A percentile compares a stretch with the other conserved stretches of the same genome.
phyloP scores from a whole-genome alignment of 1,140 invertebrate genomes.

The Ylistrum balloti region DNA sequence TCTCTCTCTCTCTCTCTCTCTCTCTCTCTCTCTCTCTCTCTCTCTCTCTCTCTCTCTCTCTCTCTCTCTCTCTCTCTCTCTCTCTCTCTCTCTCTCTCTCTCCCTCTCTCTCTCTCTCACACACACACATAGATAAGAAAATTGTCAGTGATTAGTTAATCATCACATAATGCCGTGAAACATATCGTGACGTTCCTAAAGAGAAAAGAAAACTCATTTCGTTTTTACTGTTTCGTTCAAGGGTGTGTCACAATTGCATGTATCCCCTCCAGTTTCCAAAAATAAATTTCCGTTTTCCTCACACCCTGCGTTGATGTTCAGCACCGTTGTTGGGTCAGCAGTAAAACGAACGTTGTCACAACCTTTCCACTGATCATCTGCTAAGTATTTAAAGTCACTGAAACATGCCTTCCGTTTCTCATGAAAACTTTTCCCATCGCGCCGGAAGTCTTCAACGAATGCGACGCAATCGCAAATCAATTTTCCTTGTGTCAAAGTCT shows the following conservation, averaged over 20 bases:
- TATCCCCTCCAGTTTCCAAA: slow-evolving; percentile 45
- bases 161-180: too few relatives aligned
- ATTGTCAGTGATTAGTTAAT: too few relatives aligned
- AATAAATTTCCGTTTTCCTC: not conserved
- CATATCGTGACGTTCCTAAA: too few relatives aligned
- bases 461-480: slow-evolving; percentile 43
- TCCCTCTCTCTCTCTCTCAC: too few relatives aligned
- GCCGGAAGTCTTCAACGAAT: slow-evolving; percentile 51
- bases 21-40: too few relatives aligned
- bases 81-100: too few relatives aligned
- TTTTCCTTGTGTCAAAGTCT: slow-evolving; percentile 45
- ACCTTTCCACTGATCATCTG: not conserved
- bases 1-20: too few relatives aligned
- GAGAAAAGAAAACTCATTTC: too few relatives aligned
- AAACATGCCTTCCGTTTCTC: slow-evolving; percentile 44
- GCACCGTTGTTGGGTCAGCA: not conserved
- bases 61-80: too few relatives aligned
- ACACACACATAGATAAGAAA: too few relatives aligned
- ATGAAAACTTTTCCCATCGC: slow-evolving; percentile 46
- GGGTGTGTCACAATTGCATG: not conserved
- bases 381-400: slow-evolving; percentile 31
- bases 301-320: slow-evolving; percentile 46
- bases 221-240: not conserved
- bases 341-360: slow-evolving; percentile 41
- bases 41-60: too few relatives aligned